Base-by-base conservation (phyloP, 2,113 vertebrate species). In the Tachysurus fulvidraco region DNA sequence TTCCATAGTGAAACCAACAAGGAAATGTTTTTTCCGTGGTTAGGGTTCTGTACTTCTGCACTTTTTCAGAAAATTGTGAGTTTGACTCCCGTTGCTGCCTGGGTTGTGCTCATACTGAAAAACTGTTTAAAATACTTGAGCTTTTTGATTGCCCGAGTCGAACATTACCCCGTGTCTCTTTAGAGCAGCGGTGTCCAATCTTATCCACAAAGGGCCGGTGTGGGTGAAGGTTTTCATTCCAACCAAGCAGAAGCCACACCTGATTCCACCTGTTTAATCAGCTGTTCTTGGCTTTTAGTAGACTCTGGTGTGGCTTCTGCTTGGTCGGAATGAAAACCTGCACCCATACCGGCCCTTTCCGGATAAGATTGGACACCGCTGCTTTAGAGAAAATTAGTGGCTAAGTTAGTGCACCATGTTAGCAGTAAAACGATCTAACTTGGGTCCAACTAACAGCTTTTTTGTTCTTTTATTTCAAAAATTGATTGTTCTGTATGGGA, bases 61-160 rank as follows among this genome's bases (percentile, higher is more conserved):
- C 5, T 50, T 50, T 4, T 50, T 9, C 12, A 9, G 50, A 14
- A 30, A 14, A 50, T 54, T 28, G 50, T 54, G 13, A 54, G 23
- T 46, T 73, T 73, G 23, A 76, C 10, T 14, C 69, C 69, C 4
- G 19, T 44, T 44, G 36, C 73, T 78, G 74, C 65, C 44, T 52
- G 36, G 36, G 36, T 36, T 36, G 36, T 36, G 36, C 36, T 36
- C 36, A 50, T 74, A 44, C 44, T 82, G 57, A 41, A 87, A 84
- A 83, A 85, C 25, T 46, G 5, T 50, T 7, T 54, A 91, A 89
- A 88, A 81, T 69, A 73, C 87, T 85, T 89, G 83, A 88, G 88
- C 74, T 54, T 44, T 46, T n/a, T 84, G 76, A 84, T 90, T 87
- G 90, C 88, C 86, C 60, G 55, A 80, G 71, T 57, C 55, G 67